Evolutionary conservation across 2,113 vertebrate species (phyloP), one percentile per base, ranked within the genome.

Genomic region (Triplophysa siluroides): DNA sequence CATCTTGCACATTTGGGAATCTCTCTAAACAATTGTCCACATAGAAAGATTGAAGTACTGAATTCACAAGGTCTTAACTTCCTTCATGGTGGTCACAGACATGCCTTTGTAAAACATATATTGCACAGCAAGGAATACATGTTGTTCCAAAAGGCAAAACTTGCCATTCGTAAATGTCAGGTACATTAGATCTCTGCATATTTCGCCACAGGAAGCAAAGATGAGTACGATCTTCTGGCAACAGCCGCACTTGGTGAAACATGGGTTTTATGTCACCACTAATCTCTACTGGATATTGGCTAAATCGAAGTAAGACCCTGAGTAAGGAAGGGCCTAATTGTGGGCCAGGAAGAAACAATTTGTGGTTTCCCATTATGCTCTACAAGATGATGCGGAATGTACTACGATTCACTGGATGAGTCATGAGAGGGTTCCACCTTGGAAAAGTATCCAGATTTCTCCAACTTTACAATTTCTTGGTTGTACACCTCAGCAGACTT

Each of bases 221-320:
- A 3, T 41, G 3, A 13, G 63, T 9, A 5, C 33, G 0, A 4
- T 65, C 63, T n/a, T 65, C 21, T 41, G 33, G 33, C 38, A 41
- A 9, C 19, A n/a, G 63, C 63, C 63, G 19, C 2, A 43, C n/a
- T 66, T 66, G 19, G 19, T 66, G 64, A 12, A 66, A 66, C 19
- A 66, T 66, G n/a, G 64, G 41, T 66, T 66, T 66, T 43, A 66
- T 66, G 19, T 66, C 38, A 6, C 64, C 33, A 43, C 64, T 21
- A 12, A 66, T 43, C 6, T 19, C 18, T 3, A 41, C 18, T 41
- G 33, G 18, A 9, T n/a, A n/a, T 3, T 65, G 33, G 19, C n/a
- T n/a, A n/a, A n/a, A n/a, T n/a, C 18, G 4, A 2, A 66, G 43
- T 21, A 66, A 21, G 10, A 66, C 33, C n/a, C 33, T 9, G n/a